Evolutionary conservation across 1,140 invertebrate species (phyloP).

Genomic region (Coenobita brevimanus): DNA sequence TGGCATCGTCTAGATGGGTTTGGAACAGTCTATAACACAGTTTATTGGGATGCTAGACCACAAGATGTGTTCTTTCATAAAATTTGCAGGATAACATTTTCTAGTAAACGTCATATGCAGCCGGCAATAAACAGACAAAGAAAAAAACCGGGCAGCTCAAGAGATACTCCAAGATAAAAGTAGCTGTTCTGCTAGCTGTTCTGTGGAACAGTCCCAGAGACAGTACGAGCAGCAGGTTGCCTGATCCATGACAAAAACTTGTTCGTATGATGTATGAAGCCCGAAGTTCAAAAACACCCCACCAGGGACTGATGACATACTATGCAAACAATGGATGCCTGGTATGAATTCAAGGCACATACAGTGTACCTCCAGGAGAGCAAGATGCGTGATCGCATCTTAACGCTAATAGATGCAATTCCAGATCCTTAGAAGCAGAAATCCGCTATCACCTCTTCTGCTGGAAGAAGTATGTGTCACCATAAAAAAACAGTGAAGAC

Average conservation of each 20-base stretch:
- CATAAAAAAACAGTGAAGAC: not conserved
- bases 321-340: constrained; percentile 22
- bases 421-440: constrained; percentile 25
- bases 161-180: constrained; percentile 23
- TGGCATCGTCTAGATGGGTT: constrained; percentile 9
- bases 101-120: not conserved
- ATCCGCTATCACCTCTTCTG: not conserved
- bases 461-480: constrained; percentile 25
- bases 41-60: constrained; percentile 20
- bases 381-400: constrained; percentile 17
- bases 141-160: constrained; percentile 7
- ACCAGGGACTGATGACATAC: constrained; percentile 22
- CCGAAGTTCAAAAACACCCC: constrained; percentile 4
- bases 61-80: constrained; percentile 20
- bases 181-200: not conserved
- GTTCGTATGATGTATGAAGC: constrained; percentile 30
- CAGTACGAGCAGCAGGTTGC: constrained; percentile 10
- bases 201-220: constrained; percentile 1
- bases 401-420: constrained; percentile 8
- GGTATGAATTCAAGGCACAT: constrained; percentile 25
- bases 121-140: not conserved
- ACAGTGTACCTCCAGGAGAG: constrained; percentile 16
- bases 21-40: constrained; percentile 19
- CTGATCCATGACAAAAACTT: constrained; percentile 32
- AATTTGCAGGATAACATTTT: constrained; percentile 1